phyloP scores from a whole-genome alignment of 1,140 invertebrate genomes.

The Leptinotarsa undecemlineata region DNA sequence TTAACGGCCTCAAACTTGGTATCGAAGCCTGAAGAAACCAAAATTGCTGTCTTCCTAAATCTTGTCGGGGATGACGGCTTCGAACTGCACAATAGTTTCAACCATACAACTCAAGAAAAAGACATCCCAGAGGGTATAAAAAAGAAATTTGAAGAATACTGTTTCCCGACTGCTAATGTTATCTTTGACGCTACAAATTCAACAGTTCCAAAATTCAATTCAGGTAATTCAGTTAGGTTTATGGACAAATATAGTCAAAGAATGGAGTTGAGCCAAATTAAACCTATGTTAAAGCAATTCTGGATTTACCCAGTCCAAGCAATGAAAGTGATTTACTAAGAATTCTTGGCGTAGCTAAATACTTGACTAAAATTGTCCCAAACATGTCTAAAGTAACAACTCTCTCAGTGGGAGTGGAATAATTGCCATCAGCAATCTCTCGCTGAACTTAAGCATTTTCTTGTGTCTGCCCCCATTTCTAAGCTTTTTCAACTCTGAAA shows the following conservation, averaged over 20 bases:
- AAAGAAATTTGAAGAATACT: constrained; percentile 35
- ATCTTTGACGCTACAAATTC: constrained; percentile 43
- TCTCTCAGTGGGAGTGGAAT: constrained; percentile 14
- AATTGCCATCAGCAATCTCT: background rate
- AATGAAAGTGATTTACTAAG: constrained; percentile 2
- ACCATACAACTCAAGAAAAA: constrained; percentile 16
- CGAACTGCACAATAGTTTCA: constrained; percentile 32
- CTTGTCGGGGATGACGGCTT: constrained; percentile 29
- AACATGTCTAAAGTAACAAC: constrained; percentile 29
- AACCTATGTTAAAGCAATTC: no score
- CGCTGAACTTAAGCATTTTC: constrained; percentile 5
- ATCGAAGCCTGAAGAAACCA: constrained; percentile 18
- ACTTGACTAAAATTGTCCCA: no score
- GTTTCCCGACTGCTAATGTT: constrained; percentile 40
- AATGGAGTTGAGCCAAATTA: no score
- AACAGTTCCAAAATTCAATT: constrained; percentile 37
- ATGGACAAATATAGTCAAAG: no score
- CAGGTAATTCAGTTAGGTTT: no score
- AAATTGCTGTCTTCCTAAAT: constrained; percentile 32
- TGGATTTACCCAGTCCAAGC: no score
- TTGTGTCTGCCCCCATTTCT: constrained; percentile 40
- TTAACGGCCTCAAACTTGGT: constrained; percentile 21
- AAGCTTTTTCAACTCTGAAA: constrained; percentile 42
- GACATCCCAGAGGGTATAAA: constrained; percentile 15
- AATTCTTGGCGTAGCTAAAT: no score